Evolutionary conservation across 2,797 vertebrate species (phyloP).

Genomic region (Gymnothorax reevesii): DNA sequence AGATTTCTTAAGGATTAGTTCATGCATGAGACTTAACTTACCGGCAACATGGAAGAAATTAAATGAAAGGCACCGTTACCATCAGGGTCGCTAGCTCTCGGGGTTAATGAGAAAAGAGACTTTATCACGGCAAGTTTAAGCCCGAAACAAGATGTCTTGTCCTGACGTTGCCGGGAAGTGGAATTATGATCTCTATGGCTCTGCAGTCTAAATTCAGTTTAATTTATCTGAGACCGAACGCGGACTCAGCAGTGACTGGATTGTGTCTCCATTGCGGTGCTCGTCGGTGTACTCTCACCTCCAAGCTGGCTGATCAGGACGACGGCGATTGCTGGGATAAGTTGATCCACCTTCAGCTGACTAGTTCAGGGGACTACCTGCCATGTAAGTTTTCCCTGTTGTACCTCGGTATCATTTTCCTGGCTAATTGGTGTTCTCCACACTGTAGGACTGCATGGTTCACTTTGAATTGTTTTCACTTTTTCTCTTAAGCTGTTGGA

Average conservation of each 20-base stretch:
- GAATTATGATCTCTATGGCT: background rate
- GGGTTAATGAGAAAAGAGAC: constrained; percentile 7
- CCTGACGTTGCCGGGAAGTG: background rate
- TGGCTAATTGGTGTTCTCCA: background rate
- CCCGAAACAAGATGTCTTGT: background rate
- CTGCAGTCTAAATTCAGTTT: constrained; percentile 22
- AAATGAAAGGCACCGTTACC: background rate
- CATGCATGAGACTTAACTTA: constrained; percentile 17
- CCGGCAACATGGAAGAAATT: constrained; percentile 17
- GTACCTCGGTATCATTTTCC: background rate
- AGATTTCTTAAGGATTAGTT: constrained; percentile 30
- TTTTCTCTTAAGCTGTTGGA: background rate
- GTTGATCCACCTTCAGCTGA: constrained; percentile 74
- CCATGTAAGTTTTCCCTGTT: constrained; percentile 68
- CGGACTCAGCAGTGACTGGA: background rate
- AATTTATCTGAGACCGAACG: constrained; percentile 29
- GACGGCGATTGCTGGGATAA: constrained; percentile 71
- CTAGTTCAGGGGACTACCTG: constrained; percentile 67
- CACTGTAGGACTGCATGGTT: background rate
- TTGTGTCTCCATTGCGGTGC: background rate
- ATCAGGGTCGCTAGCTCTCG: background rate
- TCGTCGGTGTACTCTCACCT: constrained; percentile 28
- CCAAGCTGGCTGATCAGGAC: constrained; percentile 69
- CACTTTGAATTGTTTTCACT: background rate
- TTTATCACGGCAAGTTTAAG: background rate